Conservation (phyloP, 53 echinoderm and acorn worm species). For the Zoroaster sp. region DNA sequence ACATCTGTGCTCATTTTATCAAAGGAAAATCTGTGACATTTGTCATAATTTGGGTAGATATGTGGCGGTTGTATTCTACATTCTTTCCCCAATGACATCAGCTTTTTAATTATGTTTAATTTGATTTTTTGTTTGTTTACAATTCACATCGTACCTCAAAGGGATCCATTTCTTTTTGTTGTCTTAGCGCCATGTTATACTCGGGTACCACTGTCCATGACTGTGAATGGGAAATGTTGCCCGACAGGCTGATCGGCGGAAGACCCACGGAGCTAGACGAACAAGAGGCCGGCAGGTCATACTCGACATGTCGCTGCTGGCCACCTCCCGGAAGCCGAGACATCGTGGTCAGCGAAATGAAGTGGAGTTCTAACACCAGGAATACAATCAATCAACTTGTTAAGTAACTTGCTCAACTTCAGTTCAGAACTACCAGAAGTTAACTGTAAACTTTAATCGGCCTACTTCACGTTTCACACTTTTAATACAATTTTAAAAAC, state of each 20-base stretch:
- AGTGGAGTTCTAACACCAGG: no score
- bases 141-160: conserved; percentile 54
- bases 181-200: conserved; percentile 79
- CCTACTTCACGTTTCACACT: no score
- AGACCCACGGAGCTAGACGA: conserved; percentile 77
- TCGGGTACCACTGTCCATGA: conserved; percentile 79
- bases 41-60: no score
- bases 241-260: conserved; percentile 48
- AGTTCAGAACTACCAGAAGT: background rate
- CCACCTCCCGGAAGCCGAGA: conserved; percentile 11
- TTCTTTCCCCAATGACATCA: no score
- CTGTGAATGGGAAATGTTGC: conserved; percentile 63
- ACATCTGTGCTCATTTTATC: background rate
- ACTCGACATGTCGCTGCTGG: conserved; percentile 14
- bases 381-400: background rate
- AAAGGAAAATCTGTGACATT: no score
- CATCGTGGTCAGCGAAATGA: no score
- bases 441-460: background rate
- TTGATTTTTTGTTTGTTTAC: background rate
- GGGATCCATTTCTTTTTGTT: conserved; percentile 67
- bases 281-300: conserved; percentile 56
- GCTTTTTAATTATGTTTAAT: no score
- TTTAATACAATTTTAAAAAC: no score
- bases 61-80: no score
- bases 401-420: background rate